Base-by-base conservation (phyloP, 2,888 invertebrate species). In the Shargacucullia verbasci region DNA sequence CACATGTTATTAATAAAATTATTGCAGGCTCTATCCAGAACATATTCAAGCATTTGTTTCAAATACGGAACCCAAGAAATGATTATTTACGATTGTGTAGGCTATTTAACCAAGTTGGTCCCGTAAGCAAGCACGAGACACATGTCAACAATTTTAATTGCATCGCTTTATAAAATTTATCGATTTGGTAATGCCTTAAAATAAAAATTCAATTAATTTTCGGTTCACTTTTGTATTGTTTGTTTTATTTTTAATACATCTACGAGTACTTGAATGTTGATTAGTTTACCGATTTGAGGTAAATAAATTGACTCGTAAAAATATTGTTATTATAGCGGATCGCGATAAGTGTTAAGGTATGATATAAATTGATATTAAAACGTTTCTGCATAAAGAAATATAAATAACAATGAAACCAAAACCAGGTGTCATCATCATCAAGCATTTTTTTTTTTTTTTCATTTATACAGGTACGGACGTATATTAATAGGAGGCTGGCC, bases 201-300 rank as follows among this genome's bases (percentile, higher is more conserved):
- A 79, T 76, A 82, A 83, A 85, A 84, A 82, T 82, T 83, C 76
- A 86, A 87, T 86, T 84, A 83, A 72, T 82, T 74, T 70, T 62
- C 68, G 53, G 56, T 65, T 61, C 55, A 58, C 68, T 78, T 70
- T 78, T 59, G 68, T 70, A 67, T 67, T 80, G 67, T 81, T 84
- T 79, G 80, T 81, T 79, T 76, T 77, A 70, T 73, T 77, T 76
- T 59, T 57, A 45, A 45, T 72, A 64, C 61, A 55, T 71, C 67
- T 80, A 70, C n/a, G n/a, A n/a, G n/a, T n/a, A n/a, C 68, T 72
- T 74, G 70, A 71, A 63, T 69, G 49, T 62, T 65, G 68, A 66
- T 65, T 63, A 45, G 54, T 61, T 64, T 47, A 62, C 59, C 47
- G 41, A 61, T 73, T 61, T 52, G 34, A 38, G 41, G 47, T 66